Base-by-base conservation (phyloP, 2,797 vertebrate species). In the Myotis planiceps region DNA sequence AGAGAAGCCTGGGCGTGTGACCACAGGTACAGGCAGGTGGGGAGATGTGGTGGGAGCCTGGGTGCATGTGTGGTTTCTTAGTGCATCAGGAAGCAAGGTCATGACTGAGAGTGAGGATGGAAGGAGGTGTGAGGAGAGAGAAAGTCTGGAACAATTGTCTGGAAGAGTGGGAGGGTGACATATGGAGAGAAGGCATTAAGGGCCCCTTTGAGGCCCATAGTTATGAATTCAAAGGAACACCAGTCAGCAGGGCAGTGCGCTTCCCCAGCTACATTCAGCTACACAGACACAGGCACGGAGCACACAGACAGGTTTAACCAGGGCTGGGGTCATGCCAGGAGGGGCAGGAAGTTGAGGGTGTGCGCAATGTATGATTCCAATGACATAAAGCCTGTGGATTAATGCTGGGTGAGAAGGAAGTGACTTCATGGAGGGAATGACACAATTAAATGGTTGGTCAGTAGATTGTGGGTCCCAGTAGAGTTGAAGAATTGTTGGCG, bases 31-130 rank as follows among this genome's bases (percentile, higher is more conserved):
- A 6, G n/a, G 21, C 2, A 10, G 34, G 14, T 15, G 19, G 65
- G 37, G 5, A 13, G 12, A 5, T 7, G 32, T n/a, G 18, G n/a
- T 4, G 29, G 29, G 12, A 6, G 0, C 9, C 0, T 1, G 4
- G 25, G 9, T n/a, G 12, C 42, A 66, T 19, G 25, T 32, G 25
- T 37, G 1, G 69, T 74, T 69, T 76, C 51, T 34, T 27, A 21
- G 18, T 15, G 84, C 39, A 16, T 81, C 23, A 18, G 74, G 80
- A 92, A 94, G 27, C 49, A 39, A 80, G 25, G 82, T 68, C 55
- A n/a, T 0, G 7, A 7, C 16, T 69, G 21, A 58, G 49, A 45
- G n/a, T 1, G 18, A 72, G 45, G 55, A 23, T n/a, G 4, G 18
- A 27, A 29, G 6, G 23, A 25, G 34, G 45, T 34, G 49, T 45